Conservation (phyloP, 37 sponge, comb jelly and placozoan genomes). For the Oscarella lobularis region DNA sequence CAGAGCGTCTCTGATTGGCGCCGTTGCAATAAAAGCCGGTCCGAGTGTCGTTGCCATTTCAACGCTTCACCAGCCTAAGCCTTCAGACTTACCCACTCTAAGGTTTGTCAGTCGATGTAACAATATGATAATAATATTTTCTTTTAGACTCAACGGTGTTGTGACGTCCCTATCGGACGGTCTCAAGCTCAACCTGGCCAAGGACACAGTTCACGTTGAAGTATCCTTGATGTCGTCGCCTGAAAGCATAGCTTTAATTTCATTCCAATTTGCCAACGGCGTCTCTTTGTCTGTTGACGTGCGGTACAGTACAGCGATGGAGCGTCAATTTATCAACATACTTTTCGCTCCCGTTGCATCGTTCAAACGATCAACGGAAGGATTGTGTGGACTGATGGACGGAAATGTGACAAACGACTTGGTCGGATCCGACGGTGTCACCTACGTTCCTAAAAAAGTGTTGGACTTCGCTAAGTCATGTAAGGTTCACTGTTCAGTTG, state of each 20-base stretch:
- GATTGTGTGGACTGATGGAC: neutral
- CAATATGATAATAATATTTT: neutral
- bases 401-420: neutral
- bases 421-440: neutral
- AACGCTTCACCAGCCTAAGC: neutral
- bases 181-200: neutral
- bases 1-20: neutral
- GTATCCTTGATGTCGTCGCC: neutral
- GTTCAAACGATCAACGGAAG: conserved; percentile 2
- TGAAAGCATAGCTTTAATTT: neutral
- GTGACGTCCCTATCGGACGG: neutral
- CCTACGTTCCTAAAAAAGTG: neutral
- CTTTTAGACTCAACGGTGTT: neutral
- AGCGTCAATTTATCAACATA: conserved; percentile 3
- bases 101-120: neutral
- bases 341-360: neutral
- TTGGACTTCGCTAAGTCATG: neutral
- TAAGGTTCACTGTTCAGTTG: too few species aligned
- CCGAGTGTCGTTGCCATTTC: neutral
- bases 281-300: neutral
- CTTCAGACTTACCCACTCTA: neutral
- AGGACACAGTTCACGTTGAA: neutral
- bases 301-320: neutral
- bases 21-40: neutral
- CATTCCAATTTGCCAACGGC: neutral